Percentiles rank a stretch among this genome's conserved stretches.
Conservation (phyloP, 2,797 vertebrate genomes). For the Sorex maritimensis region DNA sequence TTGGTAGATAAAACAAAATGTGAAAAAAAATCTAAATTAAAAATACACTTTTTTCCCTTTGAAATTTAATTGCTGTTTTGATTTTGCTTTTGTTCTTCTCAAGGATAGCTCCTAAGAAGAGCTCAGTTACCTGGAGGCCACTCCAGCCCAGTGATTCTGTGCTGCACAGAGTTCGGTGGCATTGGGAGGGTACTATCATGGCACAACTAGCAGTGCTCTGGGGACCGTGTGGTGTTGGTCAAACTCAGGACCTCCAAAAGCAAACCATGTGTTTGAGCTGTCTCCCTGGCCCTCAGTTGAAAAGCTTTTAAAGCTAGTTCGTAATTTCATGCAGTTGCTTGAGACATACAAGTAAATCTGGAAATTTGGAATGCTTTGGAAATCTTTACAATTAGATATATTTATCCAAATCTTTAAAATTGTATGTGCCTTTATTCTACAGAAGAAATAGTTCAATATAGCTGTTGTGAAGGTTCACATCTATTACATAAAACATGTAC, state of each 20-base stretch:
- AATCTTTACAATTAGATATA: not conserved
- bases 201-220: too few species aligned
- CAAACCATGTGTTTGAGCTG: too few species aligned
- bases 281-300: too few species aligned
- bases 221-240: too few species aligned
- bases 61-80: not conserved
- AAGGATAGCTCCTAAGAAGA: too few species aligned
- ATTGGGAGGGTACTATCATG: too few species aligned
- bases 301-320: not conserved
- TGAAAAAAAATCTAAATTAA: constrained; percentile 43
- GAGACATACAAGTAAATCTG: not conserved
- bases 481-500: not conserved
- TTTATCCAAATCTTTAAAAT: not conserved
- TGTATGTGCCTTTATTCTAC: not conserved
- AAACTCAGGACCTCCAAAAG: too few species aligned
- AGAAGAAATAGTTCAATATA: constrained; percentile 42
- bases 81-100: too few species aligned
- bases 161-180: too few species aligned
- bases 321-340: not conserved
- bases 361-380: not conserved
- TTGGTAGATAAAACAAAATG: not conserved
- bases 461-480: not conserved
- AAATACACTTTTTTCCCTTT: not conserved
- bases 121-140: too few species aligned
- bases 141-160: too few species aligned